Evolutionary conservation across 2,113 vertebrate species (phyloP).

Genomic region (Aldabrachelys gigantea): DNA sequence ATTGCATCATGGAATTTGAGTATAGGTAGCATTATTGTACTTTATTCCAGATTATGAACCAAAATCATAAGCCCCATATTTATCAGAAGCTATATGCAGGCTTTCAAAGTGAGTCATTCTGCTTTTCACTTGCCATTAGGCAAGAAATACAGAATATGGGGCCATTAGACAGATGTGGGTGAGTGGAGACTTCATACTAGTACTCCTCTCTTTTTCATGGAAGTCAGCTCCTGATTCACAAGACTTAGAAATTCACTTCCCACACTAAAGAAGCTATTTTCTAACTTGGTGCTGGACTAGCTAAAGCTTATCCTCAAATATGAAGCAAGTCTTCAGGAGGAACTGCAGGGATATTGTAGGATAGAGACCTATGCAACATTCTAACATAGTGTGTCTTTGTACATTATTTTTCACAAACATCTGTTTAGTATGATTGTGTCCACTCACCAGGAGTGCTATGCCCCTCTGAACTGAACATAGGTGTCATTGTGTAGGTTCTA

Average conservation of each 20-base stretch:
- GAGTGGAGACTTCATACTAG: background rate
- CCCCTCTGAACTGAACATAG: background rate
- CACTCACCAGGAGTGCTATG: background rate
- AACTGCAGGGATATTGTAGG: background rate
- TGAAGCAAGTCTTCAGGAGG: background rate
- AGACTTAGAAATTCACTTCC: background rate
- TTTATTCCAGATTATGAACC: background rate
- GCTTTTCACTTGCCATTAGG: background rate
- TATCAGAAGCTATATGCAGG: background rate
- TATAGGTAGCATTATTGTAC: background rate
- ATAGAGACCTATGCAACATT: background rate
- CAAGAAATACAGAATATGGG: background rate
- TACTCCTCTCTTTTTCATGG: background rate
- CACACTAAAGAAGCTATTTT: background rate
- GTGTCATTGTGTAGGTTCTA: background rate
- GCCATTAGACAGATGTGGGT: background rate
- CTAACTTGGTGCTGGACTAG: background rate
- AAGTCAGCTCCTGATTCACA: background rate
- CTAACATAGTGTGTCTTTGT: background rate
- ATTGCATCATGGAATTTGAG: rapidly evolving
- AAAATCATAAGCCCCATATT: background rate
- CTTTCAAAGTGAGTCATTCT: background rate
- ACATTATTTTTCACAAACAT: background rate
- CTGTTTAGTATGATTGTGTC: constrained; percentile 42
- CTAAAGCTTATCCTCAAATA: background rate